phyloP scores from a whole-genome alignment of 2,888 invertebrate genomes.

The Habrosyne pyritoides region DNA sequence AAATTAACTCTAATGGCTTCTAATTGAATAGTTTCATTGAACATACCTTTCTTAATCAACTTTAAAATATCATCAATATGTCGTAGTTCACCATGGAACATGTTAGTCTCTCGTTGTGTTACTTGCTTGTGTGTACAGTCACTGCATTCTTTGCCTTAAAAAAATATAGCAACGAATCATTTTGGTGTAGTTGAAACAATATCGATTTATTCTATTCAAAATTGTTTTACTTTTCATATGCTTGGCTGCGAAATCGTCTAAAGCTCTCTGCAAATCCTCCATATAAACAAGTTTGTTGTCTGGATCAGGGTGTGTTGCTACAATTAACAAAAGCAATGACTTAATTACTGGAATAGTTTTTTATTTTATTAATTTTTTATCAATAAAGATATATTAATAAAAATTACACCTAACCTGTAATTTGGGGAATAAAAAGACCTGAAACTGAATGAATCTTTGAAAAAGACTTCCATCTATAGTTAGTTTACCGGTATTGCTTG shows the following conservation, averaged over 20 bases:
- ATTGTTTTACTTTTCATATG: not conserved
- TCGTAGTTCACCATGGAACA: not conserved
- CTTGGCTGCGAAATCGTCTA: slow-evolving; percentile 50
- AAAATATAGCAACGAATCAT: too few relatives aligned
- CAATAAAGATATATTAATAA: too few relatives aligned
- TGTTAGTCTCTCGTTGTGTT: slow-evolving; percentile 1
- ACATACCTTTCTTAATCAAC: slow-evolving; percentile 40
- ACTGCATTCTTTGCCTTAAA: not conserved
- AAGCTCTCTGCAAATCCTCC: slow-evolving; percentile 56
- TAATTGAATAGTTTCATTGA: not conserved
- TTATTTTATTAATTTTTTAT: too few relatives aligned
- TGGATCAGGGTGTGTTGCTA: not conserved
- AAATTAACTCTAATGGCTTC: too few relatives aligned
- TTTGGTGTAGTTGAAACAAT: too few relatives aligned
- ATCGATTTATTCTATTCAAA: too few relatives aligned
- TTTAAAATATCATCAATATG: slow-evolving; percentile 33
- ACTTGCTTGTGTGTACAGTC: slow-evolving; percentile 11
- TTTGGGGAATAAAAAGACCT: too few relatives aligned
- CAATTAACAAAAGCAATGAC: not conserved
- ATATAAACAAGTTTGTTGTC: slow-evolving; percentile 45
- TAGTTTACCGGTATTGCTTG: too few relatives aligned
- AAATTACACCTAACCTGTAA: too few relatives aligned
- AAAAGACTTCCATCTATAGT: too few relatives aligned
- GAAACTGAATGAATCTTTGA: too few relatives aligned
- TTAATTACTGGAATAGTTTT: not conserved